These are phyloP conservation scores for Pheucticus melanocephalus DNA, from an alignment of 2,113 vertebrate species.

Conservation along the genomic window DNA sequence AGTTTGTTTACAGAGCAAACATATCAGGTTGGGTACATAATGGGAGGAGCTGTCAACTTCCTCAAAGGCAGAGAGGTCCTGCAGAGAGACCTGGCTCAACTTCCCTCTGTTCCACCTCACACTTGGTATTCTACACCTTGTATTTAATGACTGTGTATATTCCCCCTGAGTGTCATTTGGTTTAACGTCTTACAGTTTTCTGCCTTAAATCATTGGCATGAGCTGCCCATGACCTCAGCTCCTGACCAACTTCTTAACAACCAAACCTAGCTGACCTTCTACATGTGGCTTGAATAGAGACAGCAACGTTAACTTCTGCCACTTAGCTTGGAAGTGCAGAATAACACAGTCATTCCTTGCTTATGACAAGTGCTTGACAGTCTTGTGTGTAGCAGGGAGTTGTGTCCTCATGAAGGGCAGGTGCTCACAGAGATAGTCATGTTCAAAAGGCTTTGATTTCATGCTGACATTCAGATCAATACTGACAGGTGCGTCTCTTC, in stretches of 20 bases:
- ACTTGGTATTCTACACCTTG: background rate
- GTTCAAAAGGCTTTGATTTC: background rate
- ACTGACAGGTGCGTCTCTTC: background rate
- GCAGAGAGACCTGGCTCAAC: background rate
- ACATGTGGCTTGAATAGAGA: background rate
- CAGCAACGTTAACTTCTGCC: rapidly evolving
- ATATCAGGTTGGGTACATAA: background rate
- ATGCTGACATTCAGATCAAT: background rate
- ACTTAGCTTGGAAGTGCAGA: background rate
- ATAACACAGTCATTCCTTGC: background rate
- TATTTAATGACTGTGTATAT: background rate
- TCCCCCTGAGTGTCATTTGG: background rate
- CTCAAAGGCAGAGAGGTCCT: background rate
- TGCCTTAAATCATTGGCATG: background rate
- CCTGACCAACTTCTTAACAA: background rate
- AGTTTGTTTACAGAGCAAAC: background rate
- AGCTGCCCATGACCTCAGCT: background rate
- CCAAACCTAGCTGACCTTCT: background rate
- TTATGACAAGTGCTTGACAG: background rate
- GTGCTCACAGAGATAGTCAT: background rate
- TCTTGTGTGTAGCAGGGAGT: background rate
- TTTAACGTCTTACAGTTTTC: background rate
- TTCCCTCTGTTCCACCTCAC: background rate
- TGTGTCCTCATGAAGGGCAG: background rate
- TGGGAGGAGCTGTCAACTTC: background rate